Evolutionary conservation across 2,113 vertebrate genomes (phyloP).

Genomic region (Silurus glanis): DNA sequence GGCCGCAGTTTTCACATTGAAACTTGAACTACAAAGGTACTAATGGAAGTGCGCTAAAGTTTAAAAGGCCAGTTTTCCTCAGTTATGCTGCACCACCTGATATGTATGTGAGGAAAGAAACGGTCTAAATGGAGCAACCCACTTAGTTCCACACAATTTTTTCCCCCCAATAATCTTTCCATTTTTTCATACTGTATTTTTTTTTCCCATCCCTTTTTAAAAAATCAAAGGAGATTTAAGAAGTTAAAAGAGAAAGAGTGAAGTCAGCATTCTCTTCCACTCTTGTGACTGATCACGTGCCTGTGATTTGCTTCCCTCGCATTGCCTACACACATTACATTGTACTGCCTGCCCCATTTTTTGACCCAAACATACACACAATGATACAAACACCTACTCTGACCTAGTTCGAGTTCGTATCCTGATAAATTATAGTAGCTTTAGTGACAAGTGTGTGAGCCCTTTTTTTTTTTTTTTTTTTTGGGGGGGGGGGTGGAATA

Average conservation of each 20-base stretch:
- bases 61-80: constrained; percentile 39
- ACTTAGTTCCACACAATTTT: constrained; percentile 64
- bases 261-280: constrained; percentile 72
- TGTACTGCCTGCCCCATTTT: constrained; percentile 51
- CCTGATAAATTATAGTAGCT: constrained; percentile 36
- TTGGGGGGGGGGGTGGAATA: too few relatives aligned
- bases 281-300: constrained; percentile 57
- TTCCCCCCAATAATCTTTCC: constrained; percentile 66
- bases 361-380: constrained; percentile 54
- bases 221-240: constrained; percentile 72
- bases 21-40: constrained; percentile 29
- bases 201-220: constrained; percentile 55
- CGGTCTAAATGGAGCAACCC: constrained; percentile 63
- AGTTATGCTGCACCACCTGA: constrained; percentile 52
- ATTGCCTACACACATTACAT: constrained; percentile 51
- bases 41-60: constrained; percentile 25
- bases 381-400: constrained; percentile 49
- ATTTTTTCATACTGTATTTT: constrained; percentile 43
- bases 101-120: constrained; percentile 51
- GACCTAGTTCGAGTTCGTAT: constrained; percentile 48
- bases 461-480: too few relatives aligned
- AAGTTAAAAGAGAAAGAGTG: constrained; percentile 70
- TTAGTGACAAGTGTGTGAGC: constrained; percentile 37
- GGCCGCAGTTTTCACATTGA: not conserved
- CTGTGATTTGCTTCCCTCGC: constrained; percentile 47